Percentiles rank a stretch among this genome's conserved stretches.
Conservation (phyloP, 2,888 invertebrate genomes). For the Lasioglossum leucozonium region DNA sequence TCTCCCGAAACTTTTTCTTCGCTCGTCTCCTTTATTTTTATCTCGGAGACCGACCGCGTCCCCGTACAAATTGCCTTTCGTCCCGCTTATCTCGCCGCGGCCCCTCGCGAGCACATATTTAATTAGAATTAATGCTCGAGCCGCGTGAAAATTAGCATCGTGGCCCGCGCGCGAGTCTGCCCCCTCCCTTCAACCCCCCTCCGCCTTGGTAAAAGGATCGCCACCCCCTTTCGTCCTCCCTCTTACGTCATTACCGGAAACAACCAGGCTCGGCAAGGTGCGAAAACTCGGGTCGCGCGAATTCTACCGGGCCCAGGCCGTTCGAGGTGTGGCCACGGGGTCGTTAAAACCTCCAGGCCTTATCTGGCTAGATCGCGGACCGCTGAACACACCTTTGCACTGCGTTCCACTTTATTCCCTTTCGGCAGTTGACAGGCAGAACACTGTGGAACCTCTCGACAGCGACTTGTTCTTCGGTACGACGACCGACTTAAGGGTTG, state of each 20-base stretch:
- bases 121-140: constrained; percentile 78
- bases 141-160: constrained; percentile 77
- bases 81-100: constrained; percentile 72
- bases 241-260: constrained; percentile 76
- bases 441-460: background rate
- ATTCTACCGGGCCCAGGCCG: constrained; percentile 37
- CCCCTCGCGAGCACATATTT: constrained; percentile 70
- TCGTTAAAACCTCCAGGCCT: constrained; percentile 68
- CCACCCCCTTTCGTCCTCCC: constrained; percentile 1
- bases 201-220: background rate
- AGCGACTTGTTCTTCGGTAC: background rate
- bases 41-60: constrained; percentile 72
- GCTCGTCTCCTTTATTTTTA: constrained; percentile 65
- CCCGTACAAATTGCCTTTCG: constrained; percentile 78
- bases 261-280: constrained; percentile 70
- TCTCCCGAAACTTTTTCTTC: constrained; percentile 63
- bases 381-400: constrained; percentile 64
- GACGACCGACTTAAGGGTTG: background rate
- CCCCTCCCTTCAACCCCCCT: background rate
- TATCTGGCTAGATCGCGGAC: constrained; percentile 63
- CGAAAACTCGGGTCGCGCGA: constrained; percentile 70
- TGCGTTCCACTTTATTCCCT: background rate
- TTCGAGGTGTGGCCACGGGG: constrained; percentile 40
- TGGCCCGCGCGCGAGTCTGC: constrained; percentile 47
- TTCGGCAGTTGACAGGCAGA: background rate